These are phyloP conservation scores for Polydrusus cervinus DNA, from an alignment of 2,888 invertebrate genomes.

Conservation along the genomic window DNA sequence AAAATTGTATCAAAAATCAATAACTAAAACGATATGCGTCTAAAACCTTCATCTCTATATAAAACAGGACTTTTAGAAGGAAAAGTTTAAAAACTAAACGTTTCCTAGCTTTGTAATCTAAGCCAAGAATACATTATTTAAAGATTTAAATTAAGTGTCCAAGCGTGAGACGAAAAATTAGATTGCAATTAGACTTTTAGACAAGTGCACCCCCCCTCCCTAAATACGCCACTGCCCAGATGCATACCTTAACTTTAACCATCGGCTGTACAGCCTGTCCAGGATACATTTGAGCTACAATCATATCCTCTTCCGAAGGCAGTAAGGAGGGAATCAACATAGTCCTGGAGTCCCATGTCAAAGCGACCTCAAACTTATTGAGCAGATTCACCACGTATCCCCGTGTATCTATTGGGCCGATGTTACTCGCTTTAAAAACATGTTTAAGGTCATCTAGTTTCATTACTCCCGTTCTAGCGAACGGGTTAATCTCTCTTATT, in stretches of 20 bases:
- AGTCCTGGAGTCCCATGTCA: conserved; percentile 95
- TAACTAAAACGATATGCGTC: too few relatives aligned
- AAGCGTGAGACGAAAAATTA: too few relatives aligned
- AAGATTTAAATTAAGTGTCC: too few relatives aligned
- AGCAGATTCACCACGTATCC: conserved; percentile 92
- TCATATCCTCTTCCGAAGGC: conserved; percentile 84
- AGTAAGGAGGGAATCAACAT: conserved; percentile 93
- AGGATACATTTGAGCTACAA: conserved; percentile 70
- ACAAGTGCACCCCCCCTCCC: too few relatives aligned
- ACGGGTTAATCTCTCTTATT: conserved; percentile 97
- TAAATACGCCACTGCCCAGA: too few relatives aligned
- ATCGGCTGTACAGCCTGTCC: conserved; percentile 67
- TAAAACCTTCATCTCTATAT: too few relatives aligned
- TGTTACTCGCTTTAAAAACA: conserved; percentile 91
- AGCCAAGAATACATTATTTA: too few relatives aligned
- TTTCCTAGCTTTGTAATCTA: too few relatives aligned
- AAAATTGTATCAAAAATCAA: too few relatives aligned
- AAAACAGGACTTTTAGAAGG: too few relatives aligned
- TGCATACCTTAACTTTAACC: conserved; percentile 70
- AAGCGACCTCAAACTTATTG: conserved; percentile 97
- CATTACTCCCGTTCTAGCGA: conserved; percentile 94
- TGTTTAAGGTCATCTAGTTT: conserved; percentile 92
- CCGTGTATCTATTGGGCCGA: conserved; percentile 79
- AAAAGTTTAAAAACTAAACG: too few relatives aligned
- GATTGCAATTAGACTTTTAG: too few relatives aligned